Conservation (phyloP, 92 coral and sea anemone genomes). For the Parazoanthus darwini region DNA sequence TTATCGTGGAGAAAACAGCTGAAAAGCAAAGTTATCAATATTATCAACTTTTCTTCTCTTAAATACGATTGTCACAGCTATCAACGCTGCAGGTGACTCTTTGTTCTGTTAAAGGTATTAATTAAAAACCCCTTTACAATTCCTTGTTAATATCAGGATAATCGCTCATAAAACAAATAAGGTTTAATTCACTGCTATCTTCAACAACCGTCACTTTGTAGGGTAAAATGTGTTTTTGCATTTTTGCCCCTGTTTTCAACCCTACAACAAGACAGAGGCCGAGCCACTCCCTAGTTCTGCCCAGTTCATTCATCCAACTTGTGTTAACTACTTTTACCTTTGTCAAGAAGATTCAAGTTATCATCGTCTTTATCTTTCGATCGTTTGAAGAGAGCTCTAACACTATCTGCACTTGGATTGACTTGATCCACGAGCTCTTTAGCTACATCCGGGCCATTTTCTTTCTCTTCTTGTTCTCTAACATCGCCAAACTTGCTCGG, state of each 20-base stretch:
- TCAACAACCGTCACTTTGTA: neutral
- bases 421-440: neutral
- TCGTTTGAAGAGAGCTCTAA: constrained; percentile 33
- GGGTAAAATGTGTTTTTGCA: neutral
- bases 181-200: neutral
- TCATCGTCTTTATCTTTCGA: neutral
- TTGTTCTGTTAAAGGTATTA: neutral
- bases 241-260: neutral
- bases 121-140: too few species aligned
- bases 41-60: too few species aligned
- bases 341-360: neutral
- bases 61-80: neutral
- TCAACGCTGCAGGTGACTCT: neutral
- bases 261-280: neutral
- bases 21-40: too few species aligned
- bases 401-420: constrained; percentile 1
- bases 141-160: neutral
- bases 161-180: neutral
- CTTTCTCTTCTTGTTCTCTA: neutral
- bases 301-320: neutral
- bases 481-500: constrained; percentile 13
- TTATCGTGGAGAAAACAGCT: too few species aligned
- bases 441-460: neutral
- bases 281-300: neutral
- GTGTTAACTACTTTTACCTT: constrained; percentile 18